Evolutionary conservation across 2,113 vertebrate species (phyloP).

Genomic region (Nibea coibor): DNA sequence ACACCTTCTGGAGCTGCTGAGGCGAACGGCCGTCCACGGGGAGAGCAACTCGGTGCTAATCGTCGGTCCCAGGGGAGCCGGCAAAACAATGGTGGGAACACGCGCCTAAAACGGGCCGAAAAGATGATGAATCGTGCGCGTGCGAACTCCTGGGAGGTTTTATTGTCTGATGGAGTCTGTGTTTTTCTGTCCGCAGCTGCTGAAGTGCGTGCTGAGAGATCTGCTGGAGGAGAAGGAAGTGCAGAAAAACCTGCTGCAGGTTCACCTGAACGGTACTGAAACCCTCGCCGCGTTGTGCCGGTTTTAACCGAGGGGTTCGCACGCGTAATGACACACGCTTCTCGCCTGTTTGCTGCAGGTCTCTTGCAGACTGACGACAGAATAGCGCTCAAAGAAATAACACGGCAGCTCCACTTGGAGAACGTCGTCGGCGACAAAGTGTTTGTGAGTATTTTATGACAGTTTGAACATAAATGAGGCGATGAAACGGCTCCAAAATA

Average conservation of each 20-base stretch:
- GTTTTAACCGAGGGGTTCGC: too few relatives aligned
- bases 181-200: constrained; percentile 80
- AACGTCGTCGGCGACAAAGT: constrained; percentile 97
- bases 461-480: background rate
- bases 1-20: constrained; percentile 92
- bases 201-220: constrained; percentile 89
- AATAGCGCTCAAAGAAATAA: constrained; percentile 95
- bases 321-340: background rate
- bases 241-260: constrained; percentile 88
- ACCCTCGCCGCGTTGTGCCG: background rate
- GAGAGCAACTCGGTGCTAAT: constrained; percentile 97
- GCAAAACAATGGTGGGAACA: constrained; percentile 90
- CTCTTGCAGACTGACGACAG: constrained; percentile 93
- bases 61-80: constrained; percentile 92
- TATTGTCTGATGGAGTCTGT: constrained; percentile 11
- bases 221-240: constrained; percentile 84
- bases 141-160: constrained; percentile 10
- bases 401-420: constrained; percentile 93
- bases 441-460: constrained; percentile 88
- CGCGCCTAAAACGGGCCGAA: background rate
- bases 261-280: constrained; percentile 90
- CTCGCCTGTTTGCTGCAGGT: constrained; percentile 77
- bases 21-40: constrained; percentile 88
- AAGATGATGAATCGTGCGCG: constrained; percentile 1
- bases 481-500: background rate